Evolutionary conservation across 1,140 invertebrate genomes (phyloP).

Genomic region (Episyrphus balteatus): DNA sequence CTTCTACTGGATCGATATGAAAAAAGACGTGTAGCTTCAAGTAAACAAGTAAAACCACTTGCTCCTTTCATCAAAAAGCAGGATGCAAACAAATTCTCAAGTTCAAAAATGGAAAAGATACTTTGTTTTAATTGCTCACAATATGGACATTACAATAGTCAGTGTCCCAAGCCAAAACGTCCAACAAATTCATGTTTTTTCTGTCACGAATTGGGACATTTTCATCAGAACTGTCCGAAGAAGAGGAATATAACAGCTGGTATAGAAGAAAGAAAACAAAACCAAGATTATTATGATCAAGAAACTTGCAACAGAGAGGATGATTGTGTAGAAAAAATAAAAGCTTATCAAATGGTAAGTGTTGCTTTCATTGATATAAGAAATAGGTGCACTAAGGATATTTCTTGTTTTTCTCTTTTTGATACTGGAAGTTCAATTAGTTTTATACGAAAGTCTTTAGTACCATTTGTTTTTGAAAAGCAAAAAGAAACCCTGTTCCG

Average conservation of each 20-base stretch:
- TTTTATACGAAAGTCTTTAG: not conserved
- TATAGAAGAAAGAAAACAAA: not conserved
- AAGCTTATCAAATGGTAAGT: too few species aligned
- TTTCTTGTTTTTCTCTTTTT: not conserved
- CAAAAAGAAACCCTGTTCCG: not conserved
- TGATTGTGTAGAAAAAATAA: not conserved
- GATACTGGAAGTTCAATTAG: too few species aligned
- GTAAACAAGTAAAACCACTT: not conserved
- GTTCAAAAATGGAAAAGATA: too few species aligned
- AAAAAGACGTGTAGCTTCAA: not conserved
- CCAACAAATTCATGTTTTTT: too few species aligned
- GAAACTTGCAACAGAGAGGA: not conserved
- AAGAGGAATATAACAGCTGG: not conserved
- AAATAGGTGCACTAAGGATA: not conserved
- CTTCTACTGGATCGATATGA: not conserved
- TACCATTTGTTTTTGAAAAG: not conserved
- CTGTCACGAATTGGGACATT: not conserved
- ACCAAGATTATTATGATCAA: too few species aligned
- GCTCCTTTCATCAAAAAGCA: not conserved
- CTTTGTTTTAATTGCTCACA: not conserved
- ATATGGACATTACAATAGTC: too few species aligned
- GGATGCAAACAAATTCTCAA: too few species aligned
- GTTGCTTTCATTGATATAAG: too few species aligned
- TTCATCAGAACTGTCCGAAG: not conserved
- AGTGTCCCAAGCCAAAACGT: too few species aligned